Evolutionary conservation across 2,113 vertebrate genomes (phyloP), one percentile per base, ranked within the genome.

Genomic region (Hepsetus odoe): DNA sequence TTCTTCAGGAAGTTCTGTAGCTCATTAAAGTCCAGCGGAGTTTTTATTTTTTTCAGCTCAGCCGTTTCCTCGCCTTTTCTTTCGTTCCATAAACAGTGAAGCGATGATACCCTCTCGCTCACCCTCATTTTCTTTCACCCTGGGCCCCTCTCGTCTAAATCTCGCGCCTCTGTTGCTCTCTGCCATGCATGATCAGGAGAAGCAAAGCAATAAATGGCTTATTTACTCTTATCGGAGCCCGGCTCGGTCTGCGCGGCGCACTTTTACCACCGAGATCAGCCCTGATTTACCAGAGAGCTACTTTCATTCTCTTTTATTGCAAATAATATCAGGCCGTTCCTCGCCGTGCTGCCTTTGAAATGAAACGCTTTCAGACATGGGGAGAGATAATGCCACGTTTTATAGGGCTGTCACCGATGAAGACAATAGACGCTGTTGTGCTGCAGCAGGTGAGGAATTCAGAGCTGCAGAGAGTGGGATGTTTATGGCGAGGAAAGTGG

Each of bases 171-270:
- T 88, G 89, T 89, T 88, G 84, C 87, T 88, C 88, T 86, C 82
- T 83, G 86, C 88, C 83, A 86, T 81, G 86, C 86, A 84, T 88
- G 89, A 89, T 73, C 80, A 70, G 83, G 73, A 87, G 83, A 88
- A 88, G 89, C 86, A 83, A 86, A 79, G 87, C 84, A 92, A 92
- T 92, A 91, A 91, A 90, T 69, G 75, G 64, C 85, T 90, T 90
- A 90, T 92, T 92, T 91, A 92, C 90, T 80, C 79, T 86, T 87
- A 88, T 83, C 87, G 83, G 84, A 64, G 80, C 82, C 80, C 58
- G 28, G 59, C 59, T 62, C 16, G 14, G 30, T 33, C 59, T 62
- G 59, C 53, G 26, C 56, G 13, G 4, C 4, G n/a, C 22, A 11
- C 38, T 59, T 26, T 33, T 46, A 46, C 26, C 30, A 4, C 73